A percentile compares a stretch with the other conserved stretches of the same genome.
These are phyloP conservation scores for Syngnathus floridae DNA, from an alignment of 2,113 vertebrate species.

Conservation along the genomic window DNA sequence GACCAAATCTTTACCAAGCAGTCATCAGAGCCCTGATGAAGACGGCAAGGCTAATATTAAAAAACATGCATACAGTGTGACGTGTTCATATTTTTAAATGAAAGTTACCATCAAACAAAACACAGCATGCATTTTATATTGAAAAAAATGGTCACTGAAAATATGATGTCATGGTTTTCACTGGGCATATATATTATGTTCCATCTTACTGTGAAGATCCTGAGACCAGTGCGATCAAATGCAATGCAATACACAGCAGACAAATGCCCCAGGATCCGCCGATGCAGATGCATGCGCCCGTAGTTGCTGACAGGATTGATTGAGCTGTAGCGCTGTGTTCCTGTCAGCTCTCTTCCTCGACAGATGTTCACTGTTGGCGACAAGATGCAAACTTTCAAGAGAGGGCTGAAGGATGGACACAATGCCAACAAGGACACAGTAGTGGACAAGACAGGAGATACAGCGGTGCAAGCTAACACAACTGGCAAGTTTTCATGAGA, in stretches of 20 bases:
- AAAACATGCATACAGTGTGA: neutral
- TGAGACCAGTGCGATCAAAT: constrained; percentile 92
- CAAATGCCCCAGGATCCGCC: constrained; percentile 93
- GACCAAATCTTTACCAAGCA: constrained; percentile 99
- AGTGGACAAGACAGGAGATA: neutral
- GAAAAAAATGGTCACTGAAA: neutral
- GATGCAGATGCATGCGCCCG: constrained; percentile 89
- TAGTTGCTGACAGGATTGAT: constrained; percentile 88
- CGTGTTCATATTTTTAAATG: neutral
- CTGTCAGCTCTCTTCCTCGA: constrained; percentile 84
- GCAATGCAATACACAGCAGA: constrained; percentile 98
- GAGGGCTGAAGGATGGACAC: neutral
- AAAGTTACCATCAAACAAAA: neutral
- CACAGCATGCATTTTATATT: neutral
- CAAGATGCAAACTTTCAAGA: constrained; percentile 17
- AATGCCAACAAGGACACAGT: neutral
- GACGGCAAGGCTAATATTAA: neutral
- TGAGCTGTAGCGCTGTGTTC: constrained; percentile 79
- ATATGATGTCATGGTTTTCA: neutral
- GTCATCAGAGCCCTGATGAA: constrained; percentile 88
- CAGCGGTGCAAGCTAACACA: neutral
- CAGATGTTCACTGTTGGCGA: constrained; percentile 79
- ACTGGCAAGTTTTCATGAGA: neutral
- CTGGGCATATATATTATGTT: neutral
- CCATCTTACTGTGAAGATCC: constrained; percentile 94